Evolutionary conservation across 1,140 invertebrate species (phyloP).

Genomic region (Eubasilissa regina): DNA sequence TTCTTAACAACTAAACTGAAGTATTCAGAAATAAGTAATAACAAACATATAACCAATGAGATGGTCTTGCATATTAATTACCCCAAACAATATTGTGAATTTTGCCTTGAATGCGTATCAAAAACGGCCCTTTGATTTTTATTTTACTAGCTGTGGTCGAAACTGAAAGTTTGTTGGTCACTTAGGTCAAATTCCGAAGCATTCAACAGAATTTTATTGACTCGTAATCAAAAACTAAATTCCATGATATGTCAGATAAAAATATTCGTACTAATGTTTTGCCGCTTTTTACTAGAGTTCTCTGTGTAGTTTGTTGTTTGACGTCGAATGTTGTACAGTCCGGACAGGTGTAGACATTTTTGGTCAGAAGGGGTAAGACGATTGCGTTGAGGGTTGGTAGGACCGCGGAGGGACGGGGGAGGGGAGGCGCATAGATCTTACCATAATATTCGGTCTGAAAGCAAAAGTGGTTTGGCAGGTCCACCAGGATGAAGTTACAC

Average conservation of each 20-base stretch:
- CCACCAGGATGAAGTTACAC: constrained; percentile 9
- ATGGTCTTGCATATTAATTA: too few relatives aligned
- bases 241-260: too few relatives aligned
- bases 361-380: constrained; percentile 22
- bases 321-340: background rate
- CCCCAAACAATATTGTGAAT: too few relatives aligned
- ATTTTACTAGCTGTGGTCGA: background rate
- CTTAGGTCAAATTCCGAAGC: background rate
- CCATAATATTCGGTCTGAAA: constrained; percentile 56
- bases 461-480: constrained; percentile 60
- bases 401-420: background rate
- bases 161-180: constrained; percentile 24
- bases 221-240: too few relatives aligned
- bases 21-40: too few relatives aligned
- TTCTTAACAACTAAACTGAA: too few relatives aligned
- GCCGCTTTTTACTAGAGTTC: too few relatives aligned
- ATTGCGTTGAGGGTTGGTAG: background rate
- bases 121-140: background rate
- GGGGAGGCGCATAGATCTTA: constrained; percentile 33
- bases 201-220: too few relatives aligned
- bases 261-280: too few relatives aligned
- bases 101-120: too few relatives aligned
- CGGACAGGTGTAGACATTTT: background rate
- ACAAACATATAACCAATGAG: too few relatives aligned
- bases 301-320: too few relatives aligned